Base-by-base conservation (phyloP, 2,797 vertebrate species). In the Tiaroga cobitis region DNA sequence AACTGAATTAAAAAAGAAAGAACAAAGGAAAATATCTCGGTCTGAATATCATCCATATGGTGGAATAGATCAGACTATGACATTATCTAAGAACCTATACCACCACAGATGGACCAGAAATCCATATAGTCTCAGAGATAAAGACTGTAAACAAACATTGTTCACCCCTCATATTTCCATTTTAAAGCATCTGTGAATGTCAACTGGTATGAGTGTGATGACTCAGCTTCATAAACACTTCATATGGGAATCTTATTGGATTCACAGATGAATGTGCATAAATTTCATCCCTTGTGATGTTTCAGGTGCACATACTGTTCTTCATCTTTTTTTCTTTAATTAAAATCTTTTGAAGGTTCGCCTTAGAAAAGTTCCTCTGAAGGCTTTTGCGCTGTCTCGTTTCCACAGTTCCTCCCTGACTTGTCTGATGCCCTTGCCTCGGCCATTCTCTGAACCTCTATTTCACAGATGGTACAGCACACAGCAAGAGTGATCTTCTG, bases 401-500 rank as follows among this genome's bases (percentile, higher is more conserved):
- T 81, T 88, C 34, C 88, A 37, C 75, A 72, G 32, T 26, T 43
- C 70, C 21, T 83, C 56, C 43, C 29, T 67, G 13, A 68, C n/a
- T n/a, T 10, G 15, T 72, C 83, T 72, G 37, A 61, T 63, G 67
- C 13, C 76, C 56, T 49, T 79, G 49, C 37, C 73, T 65, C 49
- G 3, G 34, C 51, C 65, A 80, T 77, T 87, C 80, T 81, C 70
- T 65, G 43, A 77, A 80, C 63, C 76, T 74, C 34, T 29, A 32
- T 85, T 88, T 90, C 86, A 87, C 73, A 78, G 72, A 83, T 83
- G 87, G 59, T 77, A 49, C 37, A 46, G 74, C 51, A 49, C 74
- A 87, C 84, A 39, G 37, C 74, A 85, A 86, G 81, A 89, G 83
- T 81, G 86, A 87, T 86, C 85, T 89, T 88, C 87, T 77, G 72